Evolutionary conservation across 2,797 vertebrate species (phyloP).

Genomic region (Adrianichthys oophorus): DNA sequence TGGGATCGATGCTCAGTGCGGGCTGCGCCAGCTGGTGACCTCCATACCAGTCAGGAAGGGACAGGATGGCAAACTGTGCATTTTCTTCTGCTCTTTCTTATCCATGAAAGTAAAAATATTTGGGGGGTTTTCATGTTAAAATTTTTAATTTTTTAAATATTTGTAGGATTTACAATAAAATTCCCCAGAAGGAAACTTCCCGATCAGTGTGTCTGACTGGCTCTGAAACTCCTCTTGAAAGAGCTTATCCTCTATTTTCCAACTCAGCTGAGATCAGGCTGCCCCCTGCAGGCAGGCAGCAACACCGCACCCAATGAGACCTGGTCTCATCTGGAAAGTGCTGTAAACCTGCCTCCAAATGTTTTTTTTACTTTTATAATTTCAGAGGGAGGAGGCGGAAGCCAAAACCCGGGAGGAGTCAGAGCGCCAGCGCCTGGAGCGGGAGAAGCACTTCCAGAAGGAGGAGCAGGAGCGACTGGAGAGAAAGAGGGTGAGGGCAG

Average conservation of each 20-base stretch:
- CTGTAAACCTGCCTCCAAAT: too few relatives aligned
- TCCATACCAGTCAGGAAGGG: slow-evolving; percentile 36
- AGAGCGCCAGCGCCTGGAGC: slow-evolving; percentile 87
- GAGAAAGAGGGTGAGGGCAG: slow-evolving; percentile 84
- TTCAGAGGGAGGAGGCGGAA: slow-evolving; percentile 89
- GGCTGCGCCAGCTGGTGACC: slow-evolving; percentile 63
- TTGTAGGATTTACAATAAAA: too few relatives aligned
- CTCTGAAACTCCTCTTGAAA: too few relatives aligned
- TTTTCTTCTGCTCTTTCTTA: too few relatives aligned
- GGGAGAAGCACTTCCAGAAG: slow-evolving; percentile 95
- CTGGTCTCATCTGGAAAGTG: not conserved
- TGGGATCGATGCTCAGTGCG: too few relatives aligned
- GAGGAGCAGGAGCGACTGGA: slow-evolving; percentile 94
- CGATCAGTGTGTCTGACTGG: too few relatives aligned
- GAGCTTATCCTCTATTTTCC: too few relatives aligned
- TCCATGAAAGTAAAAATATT: too few relatives aligned
- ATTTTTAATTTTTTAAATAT: too few relatives aligned
- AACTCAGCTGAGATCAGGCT: slow-evolving; percentile 11
- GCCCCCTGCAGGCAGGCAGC: slow-evolving; percentile 44
- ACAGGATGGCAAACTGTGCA: not conserved
- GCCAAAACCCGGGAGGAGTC: slow-evolving; percentile 85
- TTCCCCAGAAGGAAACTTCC: too few relatives aligned
- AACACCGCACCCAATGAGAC: not conserved
- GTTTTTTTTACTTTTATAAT: not conserved
- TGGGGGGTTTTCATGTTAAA: too few relatives aligned